Evolutionary conservation across 2,888 invertebrate genomes (phyloP), one percentile per base, ranked within the genome.

Genomic region (Frankliniella intonsa): DNA sequence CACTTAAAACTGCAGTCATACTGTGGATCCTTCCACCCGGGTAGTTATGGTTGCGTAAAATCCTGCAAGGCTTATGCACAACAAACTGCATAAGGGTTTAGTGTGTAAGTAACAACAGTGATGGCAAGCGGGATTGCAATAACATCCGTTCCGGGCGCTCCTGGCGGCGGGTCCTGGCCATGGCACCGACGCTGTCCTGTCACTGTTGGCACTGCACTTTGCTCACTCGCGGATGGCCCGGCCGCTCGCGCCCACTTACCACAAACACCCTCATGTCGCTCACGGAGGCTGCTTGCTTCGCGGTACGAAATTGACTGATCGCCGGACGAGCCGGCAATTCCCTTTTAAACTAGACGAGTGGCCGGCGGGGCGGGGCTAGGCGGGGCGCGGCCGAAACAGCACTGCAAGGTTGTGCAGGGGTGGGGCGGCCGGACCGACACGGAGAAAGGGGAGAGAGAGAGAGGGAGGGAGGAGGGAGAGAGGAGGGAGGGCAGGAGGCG

Each of bases 231-330:
- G 55, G 3, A 12, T 17, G 51, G 51, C 12, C 55, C 12, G 19
- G 11, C 14, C 14, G 12, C 55, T 17, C 62, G n/a, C 14, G 19
- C 17, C 62, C 69, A 69, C 69, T 69, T 69, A 69, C 69, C 69
- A 22, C 69, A 22, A 69, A 69, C 19, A 69, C 69, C 22, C 69
- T 69, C 69, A 69, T 69, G 69, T 8, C 69, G 69, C 69, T 69
- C 14, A n/a, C n/a, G 62, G n/a, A 19, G 55, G 65, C n/a, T 19
- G n/a, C 22, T 11, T 22, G 22, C 22, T n/a, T 69, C 22, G 69
- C 69, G 69, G 69, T 22, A 69, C 69, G 22, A 69, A 69, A 69
- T 69, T 69, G 22, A 69, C 69, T 69, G 69, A 22, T 69, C 22
- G 69, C 69, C 22, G 22, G 22, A n/a, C 22, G n/a, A 22, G 69